These are phyloP conservation scores for Eupithecia subumbrata DNA, from an alignment of 2,888 invertebrate species.

Conservation along the genomic window DNA sequence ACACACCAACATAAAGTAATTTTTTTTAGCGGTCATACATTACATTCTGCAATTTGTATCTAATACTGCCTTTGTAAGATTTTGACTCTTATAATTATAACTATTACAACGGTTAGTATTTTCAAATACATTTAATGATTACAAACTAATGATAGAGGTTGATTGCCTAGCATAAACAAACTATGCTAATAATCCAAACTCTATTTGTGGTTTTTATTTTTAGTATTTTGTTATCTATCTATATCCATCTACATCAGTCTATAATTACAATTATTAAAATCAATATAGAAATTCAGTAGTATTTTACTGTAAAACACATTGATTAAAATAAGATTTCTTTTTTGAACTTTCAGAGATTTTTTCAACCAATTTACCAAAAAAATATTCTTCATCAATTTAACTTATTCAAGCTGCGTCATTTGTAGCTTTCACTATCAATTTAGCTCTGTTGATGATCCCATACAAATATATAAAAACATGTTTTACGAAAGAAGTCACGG, in stretches of 20 bases:
- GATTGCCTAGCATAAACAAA: neutral
- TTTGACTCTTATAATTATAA: neutral
- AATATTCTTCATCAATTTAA: neutral
- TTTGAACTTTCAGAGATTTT: neutral
- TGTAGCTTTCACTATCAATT: neutral
- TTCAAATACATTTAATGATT: neutral
- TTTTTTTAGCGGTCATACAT: neutral
- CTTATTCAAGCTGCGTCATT: neutral
- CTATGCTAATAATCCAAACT: neutral
- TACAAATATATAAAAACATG: neutral
- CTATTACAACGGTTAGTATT: neutral
- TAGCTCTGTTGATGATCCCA: neutral
- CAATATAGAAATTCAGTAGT: conserved; percentile 7
- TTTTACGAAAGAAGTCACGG: neutral
- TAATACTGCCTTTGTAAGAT: neutral
- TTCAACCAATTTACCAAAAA: neutral
- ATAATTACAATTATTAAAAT: conserved; percentile 24
- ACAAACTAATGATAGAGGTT: neutral
- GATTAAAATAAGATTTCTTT: neutral
- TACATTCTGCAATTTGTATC: neutral
- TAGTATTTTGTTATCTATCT: conserved; percentile 10
- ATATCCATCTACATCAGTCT: conserved; percentile 25
- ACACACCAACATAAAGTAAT: conserved; percentile 43
- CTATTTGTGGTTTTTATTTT: neutral
- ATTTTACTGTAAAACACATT: neutral